Conservation (phyloP, 2,797 vertebrate genomes). For the Macrochelys suwanniensis region DNA sequence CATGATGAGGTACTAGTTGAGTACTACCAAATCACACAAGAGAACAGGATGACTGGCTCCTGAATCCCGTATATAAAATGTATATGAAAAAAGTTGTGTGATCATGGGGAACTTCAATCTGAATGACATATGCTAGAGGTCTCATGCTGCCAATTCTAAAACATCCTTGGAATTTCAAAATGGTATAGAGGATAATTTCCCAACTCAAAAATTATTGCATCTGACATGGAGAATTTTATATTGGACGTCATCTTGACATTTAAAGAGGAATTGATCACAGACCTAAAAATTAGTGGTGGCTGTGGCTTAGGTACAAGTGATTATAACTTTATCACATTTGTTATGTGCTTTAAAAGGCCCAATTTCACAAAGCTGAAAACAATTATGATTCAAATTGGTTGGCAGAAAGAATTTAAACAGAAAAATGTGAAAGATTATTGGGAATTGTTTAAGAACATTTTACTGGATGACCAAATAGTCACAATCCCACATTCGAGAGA, state of each 20-base stretch:
- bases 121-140: not conserved
- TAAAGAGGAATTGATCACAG: not conserved
- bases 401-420: not conserved
- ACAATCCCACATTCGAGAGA: not conserved
- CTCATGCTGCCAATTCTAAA: not conserved
- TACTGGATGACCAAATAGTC: not conserved
- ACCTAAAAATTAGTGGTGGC: not conserved
- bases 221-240: not conserved
- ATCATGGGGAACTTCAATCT: not conserved
- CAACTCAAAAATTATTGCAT: not conserved
- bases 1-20: not conserved
- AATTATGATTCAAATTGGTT: not conserved
- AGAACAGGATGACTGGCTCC: not conserved
- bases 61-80: not conserved
- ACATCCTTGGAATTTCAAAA: not conserved
- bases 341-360: not conserved
- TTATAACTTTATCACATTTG: not conserved
- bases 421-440: not conserved
- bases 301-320: not conserved
- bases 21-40: not conserved
- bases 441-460: not conserved
- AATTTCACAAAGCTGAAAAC: not conserved
- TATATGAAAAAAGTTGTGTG: not conserved
- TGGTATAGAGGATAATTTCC: not conserved
- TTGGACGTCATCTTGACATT: not conserved